Percentiles rank a stretch among this genome's conserved stretches.
Evolutionary conservation across 35 echinoderm and acorn worm genomes (phyloP).

Genomic region (Heliocidaris erythrogramma): DNA sequence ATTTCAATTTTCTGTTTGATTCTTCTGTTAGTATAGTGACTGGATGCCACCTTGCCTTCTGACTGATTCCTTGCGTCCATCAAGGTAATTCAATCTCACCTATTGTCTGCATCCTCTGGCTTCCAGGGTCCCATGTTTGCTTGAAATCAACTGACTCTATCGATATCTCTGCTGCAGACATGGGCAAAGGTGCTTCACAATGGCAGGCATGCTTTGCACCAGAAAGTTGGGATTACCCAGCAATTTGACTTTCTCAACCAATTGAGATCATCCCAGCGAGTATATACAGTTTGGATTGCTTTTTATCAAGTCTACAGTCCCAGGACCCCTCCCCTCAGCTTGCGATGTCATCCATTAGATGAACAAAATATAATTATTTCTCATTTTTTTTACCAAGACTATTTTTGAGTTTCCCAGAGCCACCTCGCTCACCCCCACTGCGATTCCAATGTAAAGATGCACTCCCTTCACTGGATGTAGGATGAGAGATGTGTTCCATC

Average conservation of each 20-base stretch:
- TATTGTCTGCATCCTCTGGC: background rate
- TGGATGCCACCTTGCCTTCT: background rate
- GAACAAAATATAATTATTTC: background rate
- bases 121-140: conserved; percentile 1
- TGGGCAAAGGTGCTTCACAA: background rate
- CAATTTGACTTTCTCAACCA: conserved; percentile 33
- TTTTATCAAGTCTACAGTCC: background rate
- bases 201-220: background rate
- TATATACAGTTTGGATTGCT: background rate
- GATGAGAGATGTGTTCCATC: conserved; percentile 10
- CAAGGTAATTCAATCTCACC: background rate
- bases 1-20: background rate
- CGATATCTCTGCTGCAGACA: conserved; percentile 17
- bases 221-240: background rate
- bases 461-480: background rate
- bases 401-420: no score
- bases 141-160: background rate
- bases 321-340: background rate
- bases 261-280: background rate
- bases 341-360: background rate
- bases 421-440: no score
- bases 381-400: no score
- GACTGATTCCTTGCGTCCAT: background rate
- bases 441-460: no score
- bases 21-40: background rate